These are phyloP conservation scores for Halisarca cf. caerulea DNA, from an alignment of 37 sponge, comb jelly and placozoan species.

Conservation along the genomic window DNA sequence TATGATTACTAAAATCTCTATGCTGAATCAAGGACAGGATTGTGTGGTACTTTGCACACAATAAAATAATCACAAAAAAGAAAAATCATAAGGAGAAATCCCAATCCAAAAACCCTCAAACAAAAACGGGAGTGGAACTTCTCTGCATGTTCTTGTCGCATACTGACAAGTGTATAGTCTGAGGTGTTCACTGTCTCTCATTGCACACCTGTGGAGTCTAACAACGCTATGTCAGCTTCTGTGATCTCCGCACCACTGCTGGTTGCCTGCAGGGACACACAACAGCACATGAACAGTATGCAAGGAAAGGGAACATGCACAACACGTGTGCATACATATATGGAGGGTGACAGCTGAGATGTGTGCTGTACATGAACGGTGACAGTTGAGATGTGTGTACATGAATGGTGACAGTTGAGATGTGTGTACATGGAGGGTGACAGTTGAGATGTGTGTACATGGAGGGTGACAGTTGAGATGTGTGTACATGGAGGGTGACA, in stretches of 20 bases:
- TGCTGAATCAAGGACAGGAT: too few relatives aligned
- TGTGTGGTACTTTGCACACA: too few relatives aligned
- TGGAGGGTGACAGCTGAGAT: too few relatives aligned
- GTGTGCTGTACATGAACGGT: too few relatives aligned
- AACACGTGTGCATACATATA: too few relatives aligned
- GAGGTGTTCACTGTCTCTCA: not conserved
- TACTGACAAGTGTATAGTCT: not conserved
- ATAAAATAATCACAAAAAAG: not conserved
- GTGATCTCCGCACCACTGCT: not conserved
- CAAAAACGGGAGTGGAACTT: not conserved
- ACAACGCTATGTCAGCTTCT: constrained; percentile 8
- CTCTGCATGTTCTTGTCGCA: not conserved
- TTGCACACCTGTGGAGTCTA: constrained; percentile 24
- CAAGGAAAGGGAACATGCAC: not conserved
- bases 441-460: too few relatives aligned
- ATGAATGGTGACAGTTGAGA: too few relatives aligned
- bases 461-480: too few relatives aligned
- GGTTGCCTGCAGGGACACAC: not conserved
- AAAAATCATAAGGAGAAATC: not conserved
- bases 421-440: too few relatives aligned
- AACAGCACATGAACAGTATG: not conserved
- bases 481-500: too few relatives aligned
- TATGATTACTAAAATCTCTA: too few relatives aligned
- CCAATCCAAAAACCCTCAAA: not conserved
- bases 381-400: too few relatives aligned